phyloP scores from a whole-genome alignment of 1,140 invertebrate genomes.

The Manduca sexta region DNA sequence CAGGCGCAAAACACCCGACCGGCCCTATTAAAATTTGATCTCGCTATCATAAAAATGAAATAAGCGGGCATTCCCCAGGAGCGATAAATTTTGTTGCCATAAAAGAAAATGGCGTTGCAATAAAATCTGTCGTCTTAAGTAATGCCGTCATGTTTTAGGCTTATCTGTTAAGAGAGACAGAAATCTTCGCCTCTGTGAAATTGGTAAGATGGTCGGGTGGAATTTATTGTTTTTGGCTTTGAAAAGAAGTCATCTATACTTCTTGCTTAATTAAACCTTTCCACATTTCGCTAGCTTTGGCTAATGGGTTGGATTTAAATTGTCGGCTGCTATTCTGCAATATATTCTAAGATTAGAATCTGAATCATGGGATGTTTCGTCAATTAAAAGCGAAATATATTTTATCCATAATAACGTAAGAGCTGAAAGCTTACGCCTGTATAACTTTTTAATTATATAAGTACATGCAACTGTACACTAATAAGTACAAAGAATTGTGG shows the following conservation, averaged over 20 bases:
- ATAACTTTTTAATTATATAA: too few species aligned
- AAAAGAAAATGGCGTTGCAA: slow-evolving; percentile 36
- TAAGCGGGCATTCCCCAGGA: slow-evolving; percentile 18
- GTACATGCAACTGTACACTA: too few species aligned
- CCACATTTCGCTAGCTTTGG: background rate
- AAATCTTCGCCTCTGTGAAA: slow-evolving; percentile 22
- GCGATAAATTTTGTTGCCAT: slow-evolving; percentile 38
- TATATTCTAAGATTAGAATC: too few species aligned
- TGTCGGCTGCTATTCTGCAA: too few species aligned
- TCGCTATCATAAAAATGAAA: slow-evolving; percentile 21
- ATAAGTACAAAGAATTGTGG: too few species aligned
- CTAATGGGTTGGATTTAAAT: too few species aligned
- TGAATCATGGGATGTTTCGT: too few species aligned
- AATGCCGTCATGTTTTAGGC: slow-evolving; percentile 35
- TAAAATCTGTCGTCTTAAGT: slow-evolving; percentile 44
- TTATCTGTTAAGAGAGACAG: slow-evolving; percentile 35
- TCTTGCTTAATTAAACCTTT: slow-evolving; percentile 1
- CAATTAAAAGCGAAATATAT: too few species aligned
- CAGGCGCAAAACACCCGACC: too few species aligned
- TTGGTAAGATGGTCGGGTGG: slow-evolving; percentile 25
- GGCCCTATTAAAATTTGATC: slow-evolving; percentile 16
- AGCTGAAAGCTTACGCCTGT: background rate
- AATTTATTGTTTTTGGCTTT: slow-evolving; percentile 12
- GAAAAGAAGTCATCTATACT: background rate
- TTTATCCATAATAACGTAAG: background rate